Evolutionary conservation across 2,113 vertebrate species (phyloP).

Genomic region (Anolis carolinensis): DNA sequence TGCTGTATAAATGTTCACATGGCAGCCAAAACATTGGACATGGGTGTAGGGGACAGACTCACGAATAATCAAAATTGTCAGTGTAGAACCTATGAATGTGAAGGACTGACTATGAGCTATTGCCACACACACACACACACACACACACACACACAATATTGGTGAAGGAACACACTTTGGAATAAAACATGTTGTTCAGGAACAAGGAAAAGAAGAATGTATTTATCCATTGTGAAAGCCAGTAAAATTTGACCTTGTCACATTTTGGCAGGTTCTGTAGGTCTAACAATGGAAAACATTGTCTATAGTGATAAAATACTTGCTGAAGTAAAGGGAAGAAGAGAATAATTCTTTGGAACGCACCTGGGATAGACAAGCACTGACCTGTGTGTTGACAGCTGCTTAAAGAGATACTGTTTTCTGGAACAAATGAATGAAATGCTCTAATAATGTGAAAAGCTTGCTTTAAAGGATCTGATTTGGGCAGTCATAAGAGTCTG

Average conservation of each 20-base stretch:
- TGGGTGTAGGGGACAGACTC: too few species aligned
- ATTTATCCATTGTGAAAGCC: neutral
- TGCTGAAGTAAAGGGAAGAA: conserved; percentile 10
- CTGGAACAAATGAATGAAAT: neutral
- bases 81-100: too few species aligned
- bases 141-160: too few species aligned
- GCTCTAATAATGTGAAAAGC: neutral
- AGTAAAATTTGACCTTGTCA: neutral
- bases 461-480: neutral
- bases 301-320: neutral
- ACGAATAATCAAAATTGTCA: too few species aligned
- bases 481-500: neutral
- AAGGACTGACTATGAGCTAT: too few species aligned
- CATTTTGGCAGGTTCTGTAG: neutral
- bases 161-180: neutral
- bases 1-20: too few species aligned
- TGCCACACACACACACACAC: too few species aligned
- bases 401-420: neutral
- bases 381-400: neutral
- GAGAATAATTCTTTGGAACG: neutral
- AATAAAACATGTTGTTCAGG: neutral
- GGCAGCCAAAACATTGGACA: too few species aligned
- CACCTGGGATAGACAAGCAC: neutral
- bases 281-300: neutral
- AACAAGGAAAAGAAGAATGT: neutral